Evolutionary conservation across 2,888 invertebrate genomes (phyloP).

Genomic region (Neoascia interrupta): DNA sequence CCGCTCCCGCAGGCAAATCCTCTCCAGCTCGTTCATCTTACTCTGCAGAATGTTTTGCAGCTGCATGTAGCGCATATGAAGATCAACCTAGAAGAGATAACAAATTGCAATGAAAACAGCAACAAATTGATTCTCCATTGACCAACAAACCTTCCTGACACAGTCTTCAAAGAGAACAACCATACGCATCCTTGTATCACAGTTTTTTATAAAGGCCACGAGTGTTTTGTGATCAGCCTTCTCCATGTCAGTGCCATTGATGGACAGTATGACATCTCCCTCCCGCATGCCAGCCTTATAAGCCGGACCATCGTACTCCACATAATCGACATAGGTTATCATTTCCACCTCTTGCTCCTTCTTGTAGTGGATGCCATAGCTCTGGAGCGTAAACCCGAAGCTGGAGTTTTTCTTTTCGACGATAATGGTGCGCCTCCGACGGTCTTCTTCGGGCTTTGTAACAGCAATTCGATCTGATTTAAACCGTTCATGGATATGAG

Average conservation of each 20-base stretch:
- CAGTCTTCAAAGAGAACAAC: slow-evolving; percentile 98
- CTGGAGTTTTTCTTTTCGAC: slow-evolving; percentile 93
- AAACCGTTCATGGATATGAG: slow-evolving; percentile 85
- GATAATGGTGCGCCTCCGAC: slow-evolving; percentile 93
- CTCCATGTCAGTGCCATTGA: slow-evolving; percentile 97
- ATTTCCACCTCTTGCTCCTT: slow-evolving; percentile 96
- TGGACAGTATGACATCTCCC: slow-evolving; percentile 97
- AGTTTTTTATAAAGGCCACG: slow-evolving; percentile 94
- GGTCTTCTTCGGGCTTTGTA: slow-evolving; percentile 90
- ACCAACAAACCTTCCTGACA: slow-evolving; percentile 88
- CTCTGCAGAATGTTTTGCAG: slow-evolving; percentile 90
- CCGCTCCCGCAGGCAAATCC: slow-evolving; percentile 88
- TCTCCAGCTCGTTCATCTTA: slow-evolving; percentile 91
- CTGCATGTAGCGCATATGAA: slow-evolving; percentile 95
- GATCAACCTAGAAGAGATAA: slow-evolving; percentile 82
- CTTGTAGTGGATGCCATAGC: slow-evolving; percentile 97
- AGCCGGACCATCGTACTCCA: slow-evolving; percentile 95
- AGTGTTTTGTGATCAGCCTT: slow-evolving; percentile 95
- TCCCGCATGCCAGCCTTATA: slow-evolving; percentile 95
- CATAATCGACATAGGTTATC: slow-evolving; percentile 98
- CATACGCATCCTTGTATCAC: slow-evolving; percentile 95
- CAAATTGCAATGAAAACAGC: background rate
- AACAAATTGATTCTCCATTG: background rate
- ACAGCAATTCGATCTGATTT: slow-evolving; percentile 85
- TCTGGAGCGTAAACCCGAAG: slow-evolving; percentile 97